phyloP scores from a whole-genome alignment of 2,797 vertebrate genomes.

The Malacoraja senta region DNA sequence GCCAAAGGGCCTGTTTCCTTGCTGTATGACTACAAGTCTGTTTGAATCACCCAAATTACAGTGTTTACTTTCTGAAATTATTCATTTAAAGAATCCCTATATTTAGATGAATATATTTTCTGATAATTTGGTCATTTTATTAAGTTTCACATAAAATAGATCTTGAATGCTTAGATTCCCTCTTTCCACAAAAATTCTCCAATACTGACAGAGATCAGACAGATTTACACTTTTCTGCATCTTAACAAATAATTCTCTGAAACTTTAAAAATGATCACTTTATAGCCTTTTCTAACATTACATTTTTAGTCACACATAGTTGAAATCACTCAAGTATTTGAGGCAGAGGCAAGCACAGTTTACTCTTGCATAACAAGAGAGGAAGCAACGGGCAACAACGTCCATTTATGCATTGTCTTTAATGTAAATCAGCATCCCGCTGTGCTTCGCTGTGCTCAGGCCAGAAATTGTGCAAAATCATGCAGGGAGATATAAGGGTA shows the following conservation, averaged over 20 bases:
- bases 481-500: no score
- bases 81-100: neutral
- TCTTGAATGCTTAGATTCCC: neutral
- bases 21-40: neutral
- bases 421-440: no score
- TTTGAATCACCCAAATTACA: neutral
- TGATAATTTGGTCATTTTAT: neutral
- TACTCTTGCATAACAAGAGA: no score
- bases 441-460: no score
- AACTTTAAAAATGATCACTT: neutral
- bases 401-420: no score
- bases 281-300: no score
- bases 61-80: neutral
- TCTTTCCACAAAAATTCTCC: neutral
- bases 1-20: no score
- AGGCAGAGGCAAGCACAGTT: no score
- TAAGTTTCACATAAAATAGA: neutral
- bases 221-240: neutral
- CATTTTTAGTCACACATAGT: no score
- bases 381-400: no score
- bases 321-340: no score
- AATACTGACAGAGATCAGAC: neutral
- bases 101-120: neutral
- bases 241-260: neutral
- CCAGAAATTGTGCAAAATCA: no score